Evolutionary conservation across 2,113 vertebrate genomes (phyloP).

Genomic region (Petrocephalus zakoni): DNA sequence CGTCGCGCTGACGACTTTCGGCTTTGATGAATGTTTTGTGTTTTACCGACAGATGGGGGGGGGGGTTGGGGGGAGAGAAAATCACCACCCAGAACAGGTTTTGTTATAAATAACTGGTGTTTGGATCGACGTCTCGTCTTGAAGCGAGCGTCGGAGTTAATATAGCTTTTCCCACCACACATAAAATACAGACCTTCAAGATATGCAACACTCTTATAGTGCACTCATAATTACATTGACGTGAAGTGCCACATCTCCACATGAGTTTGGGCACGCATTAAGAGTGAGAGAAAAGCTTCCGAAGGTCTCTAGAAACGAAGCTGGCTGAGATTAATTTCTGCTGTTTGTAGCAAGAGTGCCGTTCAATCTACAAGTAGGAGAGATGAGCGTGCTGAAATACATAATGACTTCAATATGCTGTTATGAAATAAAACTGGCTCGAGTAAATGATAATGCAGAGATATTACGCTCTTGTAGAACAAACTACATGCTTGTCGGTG

Average conservation of each 20-base stretch:
- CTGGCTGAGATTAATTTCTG: background rate
- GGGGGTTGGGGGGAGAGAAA: conserved; percentile 29
- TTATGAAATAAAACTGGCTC: background rate
- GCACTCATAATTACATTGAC: background rate
- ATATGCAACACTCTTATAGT: background rate
- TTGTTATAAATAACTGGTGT: background rate
- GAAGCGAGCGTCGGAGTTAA: background rate
- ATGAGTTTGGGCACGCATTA: background rate
- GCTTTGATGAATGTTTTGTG: conserved; percentile 15
- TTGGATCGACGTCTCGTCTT: background rate
- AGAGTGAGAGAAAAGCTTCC: background rate
- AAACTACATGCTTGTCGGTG: background rate
- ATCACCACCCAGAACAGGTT: conserved; percentile 29
- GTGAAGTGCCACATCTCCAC: background rate
- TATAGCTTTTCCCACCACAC: background rate
- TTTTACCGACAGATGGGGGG: conserved; percentile 27
- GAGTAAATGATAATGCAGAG: background rate
- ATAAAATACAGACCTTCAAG: background rate
- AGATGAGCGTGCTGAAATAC: conserved; percentile 19
- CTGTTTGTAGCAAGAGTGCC: background rate
- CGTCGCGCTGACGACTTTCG: background rate
- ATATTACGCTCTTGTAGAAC: background rate
- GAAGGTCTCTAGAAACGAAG: background rate
- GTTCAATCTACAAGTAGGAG: background rate
- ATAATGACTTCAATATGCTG: conserved; percentile 16